Conservation (phyloP, 2,113 vertebrate genomes). For the Zeus faber region DNA sequence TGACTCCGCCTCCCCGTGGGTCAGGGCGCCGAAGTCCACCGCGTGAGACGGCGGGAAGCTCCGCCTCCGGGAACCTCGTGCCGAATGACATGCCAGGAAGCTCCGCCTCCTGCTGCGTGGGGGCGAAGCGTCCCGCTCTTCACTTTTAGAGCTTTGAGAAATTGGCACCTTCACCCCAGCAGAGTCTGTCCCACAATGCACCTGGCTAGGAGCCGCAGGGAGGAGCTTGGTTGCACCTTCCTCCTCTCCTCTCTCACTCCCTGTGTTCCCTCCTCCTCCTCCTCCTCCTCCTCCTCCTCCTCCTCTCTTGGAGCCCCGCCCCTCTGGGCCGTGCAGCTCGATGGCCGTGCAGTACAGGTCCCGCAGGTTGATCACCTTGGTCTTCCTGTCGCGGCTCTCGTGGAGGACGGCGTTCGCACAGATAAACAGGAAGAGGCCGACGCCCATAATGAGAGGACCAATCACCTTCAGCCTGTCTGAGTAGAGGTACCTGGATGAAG, state of each 20-base stretch:
- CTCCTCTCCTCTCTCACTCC: too few relatives aligned
- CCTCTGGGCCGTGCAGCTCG: conserved; percentile 45
- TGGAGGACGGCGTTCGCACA: conserved; percentile 94
- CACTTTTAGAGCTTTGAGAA: too few relatives aligned
- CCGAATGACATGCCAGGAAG: too few relatives aligned
- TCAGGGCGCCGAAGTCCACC: too few relatives aligned
- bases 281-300: conserved; percentile 1
- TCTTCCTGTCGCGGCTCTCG: conserved; percentile 93
- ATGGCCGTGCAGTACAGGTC: conserved; percentile 73
- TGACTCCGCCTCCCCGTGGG: too few relatives aligned
- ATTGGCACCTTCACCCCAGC: too few relatives aligned
- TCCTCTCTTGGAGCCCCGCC: not conserved
- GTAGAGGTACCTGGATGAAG: conserved; percentile 77
- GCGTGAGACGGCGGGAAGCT: too few relatives aligned
- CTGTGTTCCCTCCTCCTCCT: too few relatives aligned
- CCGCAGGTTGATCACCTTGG: conserved; percentile 92
- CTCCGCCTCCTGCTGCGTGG: conserved; percentile 22
- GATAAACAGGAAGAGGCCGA: conserved; percentile 96
- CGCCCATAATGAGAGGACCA: conserved; percentile 94
- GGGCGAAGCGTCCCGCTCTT: too few relatives aligned
- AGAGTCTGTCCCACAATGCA: not conserved
- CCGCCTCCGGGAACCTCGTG: too few relatives aligned
- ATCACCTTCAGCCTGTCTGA: conserved; percentile 94
- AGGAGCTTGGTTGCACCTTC: too few relatives aligned
- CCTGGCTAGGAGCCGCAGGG: not conserved